Evolutionary conservation across 1,140 invertebrate species (phyloP).

Genomic region (Dysdera silvatica): DNA sequence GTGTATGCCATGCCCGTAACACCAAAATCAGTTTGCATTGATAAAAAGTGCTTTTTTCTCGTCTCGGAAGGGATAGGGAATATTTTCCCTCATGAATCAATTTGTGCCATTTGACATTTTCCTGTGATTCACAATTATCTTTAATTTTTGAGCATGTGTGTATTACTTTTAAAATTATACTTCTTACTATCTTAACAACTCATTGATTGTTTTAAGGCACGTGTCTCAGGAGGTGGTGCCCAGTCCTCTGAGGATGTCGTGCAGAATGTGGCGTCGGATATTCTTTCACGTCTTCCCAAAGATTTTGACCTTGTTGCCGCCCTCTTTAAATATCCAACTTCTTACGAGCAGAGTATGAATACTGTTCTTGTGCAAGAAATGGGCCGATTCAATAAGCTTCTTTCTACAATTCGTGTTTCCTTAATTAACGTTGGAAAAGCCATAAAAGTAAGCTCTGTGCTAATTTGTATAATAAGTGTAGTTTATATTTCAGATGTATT

Average conservation of each 20-base stretch:
- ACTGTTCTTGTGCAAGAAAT: slow-evolving; percentile 54
- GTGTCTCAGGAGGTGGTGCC: slow-evolving; percentile 29
- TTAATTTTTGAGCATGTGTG: too few relatives aligned
- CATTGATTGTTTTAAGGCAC: slow-evolving; percentile 12
- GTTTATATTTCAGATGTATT: not conserved
- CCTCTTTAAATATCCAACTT: slow-evolving; percentile 47
- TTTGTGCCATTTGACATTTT: too few relatives aligned
- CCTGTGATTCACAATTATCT: too few relatives aligned
- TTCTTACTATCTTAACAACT: too few relatives aligned
- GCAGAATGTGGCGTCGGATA: slow-evolving; percentile 40
- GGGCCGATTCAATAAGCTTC: slow-evolving; percentile 48
- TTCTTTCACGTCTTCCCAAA: slow-evolving; percentile 46
- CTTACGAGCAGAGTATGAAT: slow-evolving; percentile 51
- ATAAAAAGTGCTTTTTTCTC: too few relatives aligned
- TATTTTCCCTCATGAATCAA: too few relatives aligned
- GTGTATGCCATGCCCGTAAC: too few relatives aligned
- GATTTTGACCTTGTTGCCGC: slow-evolving; percentile 47
- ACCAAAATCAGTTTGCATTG: too few relatives aligned
- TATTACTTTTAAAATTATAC: too few relatives aligned
- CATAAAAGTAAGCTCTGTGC: slow-evolving; percentile 42
- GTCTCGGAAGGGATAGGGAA: too few relatives aligned
- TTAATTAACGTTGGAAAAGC: slow-evolving; percentile 48
- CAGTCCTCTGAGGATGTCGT: slow-evolving; percentile 48
- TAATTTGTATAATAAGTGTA: not conserved
- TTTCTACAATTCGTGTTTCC: slow-evolving; percentile 44